Conservation (phyloP, 2,113 vertebrate genomes). For the Mustela lutreola region DNA sequence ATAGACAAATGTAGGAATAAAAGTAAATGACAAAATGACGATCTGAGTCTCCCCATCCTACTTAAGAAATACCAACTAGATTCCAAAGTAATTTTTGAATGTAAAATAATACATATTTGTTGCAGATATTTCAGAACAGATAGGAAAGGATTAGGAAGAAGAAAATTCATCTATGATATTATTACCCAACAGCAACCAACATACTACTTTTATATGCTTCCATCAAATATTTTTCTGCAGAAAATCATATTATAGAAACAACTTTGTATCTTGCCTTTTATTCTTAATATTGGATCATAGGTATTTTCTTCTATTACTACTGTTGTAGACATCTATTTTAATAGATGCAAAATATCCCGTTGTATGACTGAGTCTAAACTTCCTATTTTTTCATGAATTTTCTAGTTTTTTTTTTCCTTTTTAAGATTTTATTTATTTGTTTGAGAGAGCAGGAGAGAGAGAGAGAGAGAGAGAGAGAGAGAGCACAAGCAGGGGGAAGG, state of each 20-base stretch:
- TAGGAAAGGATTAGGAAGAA: not conserved
- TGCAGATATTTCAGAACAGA: not conserved
- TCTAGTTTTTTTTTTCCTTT: not conserved
- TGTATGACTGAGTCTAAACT: not conserved
- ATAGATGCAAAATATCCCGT: not conserved
- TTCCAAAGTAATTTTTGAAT: not conserved
- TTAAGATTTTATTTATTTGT: not conserved
- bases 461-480: not conserved
- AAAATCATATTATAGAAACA: not conserved
- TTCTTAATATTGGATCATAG: not conserved
- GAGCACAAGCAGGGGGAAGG: not conserved
- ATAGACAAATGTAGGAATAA: not conserved
- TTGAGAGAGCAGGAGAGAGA: not conserved
- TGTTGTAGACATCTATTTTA: not conserved
- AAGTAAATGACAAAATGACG: not conserved
- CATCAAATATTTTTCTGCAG: not conserved
- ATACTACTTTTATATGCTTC: not conserved
- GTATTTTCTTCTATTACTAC: not conserved
- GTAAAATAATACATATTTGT: not conserved
- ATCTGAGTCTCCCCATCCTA: not conserved
- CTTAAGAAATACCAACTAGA: not conserved
- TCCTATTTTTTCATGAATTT: not conserved
- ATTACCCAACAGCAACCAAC: not conserved
- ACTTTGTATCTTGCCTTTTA: not conserved
- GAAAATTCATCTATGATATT: not conserved